phyloP scores from a whole-genome alignment of 2,113 vertebrate genomes.

The Alethe diademata region DNA sequence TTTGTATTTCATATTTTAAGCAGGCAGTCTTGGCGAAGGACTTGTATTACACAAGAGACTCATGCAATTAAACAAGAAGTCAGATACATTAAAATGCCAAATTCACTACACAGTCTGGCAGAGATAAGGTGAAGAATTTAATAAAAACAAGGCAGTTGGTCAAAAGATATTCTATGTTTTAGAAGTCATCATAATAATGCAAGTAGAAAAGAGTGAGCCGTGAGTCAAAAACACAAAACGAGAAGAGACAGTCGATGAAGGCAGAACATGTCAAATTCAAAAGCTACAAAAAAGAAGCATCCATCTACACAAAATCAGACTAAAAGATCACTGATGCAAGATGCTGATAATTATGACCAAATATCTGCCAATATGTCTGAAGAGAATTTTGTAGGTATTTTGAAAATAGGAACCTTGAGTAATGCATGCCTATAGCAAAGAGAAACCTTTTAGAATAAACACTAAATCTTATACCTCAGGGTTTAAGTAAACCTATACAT shows the following conservation, averaged over 20 bases:
- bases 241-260: not conserved
- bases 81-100: conserved; percentile 13
- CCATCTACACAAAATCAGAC: not conserved
- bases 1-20: not conserved
- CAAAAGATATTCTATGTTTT: not conserved
- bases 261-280: not conserved
- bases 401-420: not conserved
- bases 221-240: not conserved
- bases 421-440: not conserved
- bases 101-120: not conserved
- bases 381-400: not conserved
- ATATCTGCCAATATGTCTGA: not conserved
- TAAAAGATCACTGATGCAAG: not conserved
- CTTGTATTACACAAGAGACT: not conserved
- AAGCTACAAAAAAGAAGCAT: not conserved
- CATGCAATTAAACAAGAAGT: not conserved
- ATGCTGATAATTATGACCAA: not conserved
- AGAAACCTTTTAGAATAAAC: not conserved
- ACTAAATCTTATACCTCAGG: not conserved
- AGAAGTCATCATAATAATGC: not conserved
- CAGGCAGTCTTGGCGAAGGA: not conserved
- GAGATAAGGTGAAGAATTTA: not conserved
- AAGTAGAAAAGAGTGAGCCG: not conserved
- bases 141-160: not conserved
- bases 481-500: not conserved